These are phyloP conservation scores for Conomelus anceps DNA, from an alignment of 2,888 invertebrate species.

Conservation along the genomic window DNA sequence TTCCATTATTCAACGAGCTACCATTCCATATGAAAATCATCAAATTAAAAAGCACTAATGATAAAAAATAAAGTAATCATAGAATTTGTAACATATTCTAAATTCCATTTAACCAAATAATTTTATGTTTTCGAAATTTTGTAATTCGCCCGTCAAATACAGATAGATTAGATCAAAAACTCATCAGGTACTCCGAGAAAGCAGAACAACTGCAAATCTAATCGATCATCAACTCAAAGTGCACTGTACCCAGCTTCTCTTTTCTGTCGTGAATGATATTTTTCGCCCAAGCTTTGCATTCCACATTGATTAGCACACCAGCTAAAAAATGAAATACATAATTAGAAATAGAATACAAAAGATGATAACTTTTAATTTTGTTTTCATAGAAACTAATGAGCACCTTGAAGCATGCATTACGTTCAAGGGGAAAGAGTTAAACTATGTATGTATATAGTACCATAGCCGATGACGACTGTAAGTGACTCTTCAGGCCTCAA, in stretches of 20 bases:
- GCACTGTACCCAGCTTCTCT: constrained; percentile 45
- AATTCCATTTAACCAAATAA: not conserved
- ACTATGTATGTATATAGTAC: too few species aligned
- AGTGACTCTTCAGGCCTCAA: too few species aligned
- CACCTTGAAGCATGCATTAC: too few species aligned
- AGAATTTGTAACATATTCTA: not conserved
- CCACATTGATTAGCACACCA: constrained; percentile 44
- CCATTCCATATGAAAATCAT: too few species aligned
- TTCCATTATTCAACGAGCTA: too few species aligned
- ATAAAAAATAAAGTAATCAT: not conserved
- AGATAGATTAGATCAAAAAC: not conserved
- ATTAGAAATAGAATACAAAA: not conserved
- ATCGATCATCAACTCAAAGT: constrained; percentile 48
- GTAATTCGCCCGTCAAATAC: too few species aligned
- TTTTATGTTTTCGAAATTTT: not conserved
- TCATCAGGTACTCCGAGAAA: not conserved
- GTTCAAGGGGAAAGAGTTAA: too few species aligned
- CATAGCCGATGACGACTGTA: too few species aligned
- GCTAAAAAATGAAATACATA: constrained; percentile 32
- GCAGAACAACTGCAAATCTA: constrained; percentile 30
- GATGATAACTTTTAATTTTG: not conserved
- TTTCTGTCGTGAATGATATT: constrained; percentile 45
- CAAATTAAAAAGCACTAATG: not conserved
- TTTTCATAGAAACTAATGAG: not conserved
- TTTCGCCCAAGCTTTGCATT: constrained; percentile 45